Conservation (phyloP, 2,113 vertebrate genomes). For the Lipophrys pholis region DNA sequence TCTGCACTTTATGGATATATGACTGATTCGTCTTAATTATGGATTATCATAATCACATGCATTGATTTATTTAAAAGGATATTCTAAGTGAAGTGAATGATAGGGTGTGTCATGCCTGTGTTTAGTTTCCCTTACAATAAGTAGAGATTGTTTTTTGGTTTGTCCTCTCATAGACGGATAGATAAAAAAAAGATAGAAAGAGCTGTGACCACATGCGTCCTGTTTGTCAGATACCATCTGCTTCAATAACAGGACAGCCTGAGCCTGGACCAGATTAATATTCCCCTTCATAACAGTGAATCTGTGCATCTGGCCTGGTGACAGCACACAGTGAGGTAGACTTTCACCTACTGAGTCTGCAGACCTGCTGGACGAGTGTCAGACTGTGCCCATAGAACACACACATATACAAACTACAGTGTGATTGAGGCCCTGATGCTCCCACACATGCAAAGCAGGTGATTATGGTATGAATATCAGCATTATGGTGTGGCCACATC, state of each 20-base stretch:
- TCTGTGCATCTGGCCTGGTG: slow-evolving; percentile 60
- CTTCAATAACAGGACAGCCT: slow-evolving; percentile 65
- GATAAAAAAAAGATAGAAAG: slow-evolving; percentile 8
- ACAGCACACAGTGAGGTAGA: slow-evolving; percentile 58
- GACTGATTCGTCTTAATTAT: neutral
- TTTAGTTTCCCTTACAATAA: neutral
- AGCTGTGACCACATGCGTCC: slow-evolving; percentile 49
- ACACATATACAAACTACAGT: slow-evolving; percentile 1
- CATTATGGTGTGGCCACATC: neutral
- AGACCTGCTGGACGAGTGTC: slow-evolving; percentile 35
- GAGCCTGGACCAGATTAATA: slow-evolving; percentile 75
- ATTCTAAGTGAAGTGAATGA: neutral
- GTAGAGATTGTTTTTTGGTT: neutral
- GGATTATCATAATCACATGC: neutral
- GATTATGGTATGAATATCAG: slow-evolving; percentile 28
- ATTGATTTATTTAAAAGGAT: neutral
- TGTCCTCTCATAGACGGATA: neutral
- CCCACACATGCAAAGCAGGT: slow-evolving; percentile 29
- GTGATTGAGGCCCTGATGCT: slow-evolving; percentile 16
- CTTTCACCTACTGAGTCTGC: slow-evolving; percentile 59
- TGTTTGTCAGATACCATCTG: slow-evolving; percentile 78
- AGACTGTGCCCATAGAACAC: slow-evolving; percentile 6
- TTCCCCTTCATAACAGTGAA: slow-evolving; percentile 63
- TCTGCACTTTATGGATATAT: no score
- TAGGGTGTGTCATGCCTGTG: neutral